Conservation (phyloP, 1,140 invertebrate species). For the Penaeus indicus region DNA sequence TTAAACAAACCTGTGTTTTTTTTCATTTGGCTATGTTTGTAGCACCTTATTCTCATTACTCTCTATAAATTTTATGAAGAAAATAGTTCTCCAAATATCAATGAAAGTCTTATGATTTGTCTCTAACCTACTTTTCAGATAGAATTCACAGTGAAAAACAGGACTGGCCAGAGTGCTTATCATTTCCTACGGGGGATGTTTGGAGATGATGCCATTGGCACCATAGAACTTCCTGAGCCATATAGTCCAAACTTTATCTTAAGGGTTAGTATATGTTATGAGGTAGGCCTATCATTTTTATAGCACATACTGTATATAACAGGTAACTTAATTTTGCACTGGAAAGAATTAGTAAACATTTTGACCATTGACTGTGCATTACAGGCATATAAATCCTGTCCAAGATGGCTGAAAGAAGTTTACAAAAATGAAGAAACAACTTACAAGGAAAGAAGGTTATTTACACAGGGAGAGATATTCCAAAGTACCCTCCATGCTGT, state of each 20-base stretch:
- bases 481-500: slow-evolving; percentile 50
- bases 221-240: slow-evolving; percentile 56
- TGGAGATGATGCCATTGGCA: slow-evolving; percentile 62
- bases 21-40: too few species aligned
- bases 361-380: neutral
- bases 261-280: slow-evolving; percentile 37
- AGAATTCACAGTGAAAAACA: slow-evolving; percentile 61
- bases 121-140: slow-evolving; percentile 27
- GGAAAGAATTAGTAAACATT: neutral
- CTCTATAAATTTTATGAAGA: too few species aligned
- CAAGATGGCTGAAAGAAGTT: slow-evolving; percentile 49
- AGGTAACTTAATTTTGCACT: neutral
- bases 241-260: slow-evolving; percentile 64
- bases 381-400: slow-evolving; percentile 54
- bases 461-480: slow-evolving; percentile 38
- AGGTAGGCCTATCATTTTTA: too few species aligned
- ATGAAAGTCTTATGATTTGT: too few species aligned
- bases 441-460: slow-evolving; percentile 45
- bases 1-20: too few species aligned
- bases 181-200: slow-evolving; percentile 62
- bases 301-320: neutral
- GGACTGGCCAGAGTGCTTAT: slow-evolving; percentile 65
- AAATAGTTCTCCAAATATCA: too few species aligned
- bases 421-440: slow-evolving; percentile 57
- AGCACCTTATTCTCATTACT: too few species aligned